A percentile compares a stretch with the other conserved stretches of the same genome.
Conservation (phyloP, 1,140 invertebrate genomes). For the Pogonomyrmex californicus region DNA sequence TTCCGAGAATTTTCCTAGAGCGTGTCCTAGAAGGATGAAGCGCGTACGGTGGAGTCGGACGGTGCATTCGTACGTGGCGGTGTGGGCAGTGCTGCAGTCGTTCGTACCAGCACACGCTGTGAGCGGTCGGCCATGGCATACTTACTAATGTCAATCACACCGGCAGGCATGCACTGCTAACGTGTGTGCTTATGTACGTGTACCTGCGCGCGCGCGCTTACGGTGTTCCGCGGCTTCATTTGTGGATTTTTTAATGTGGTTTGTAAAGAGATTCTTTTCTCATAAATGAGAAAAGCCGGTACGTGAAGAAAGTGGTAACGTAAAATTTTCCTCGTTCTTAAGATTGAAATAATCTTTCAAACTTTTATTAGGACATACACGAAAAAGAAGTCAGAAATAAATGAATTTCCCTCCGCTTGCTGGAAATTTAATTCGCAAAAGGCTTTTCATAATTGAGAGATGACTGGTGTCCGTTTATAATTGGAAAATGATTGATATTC, state of each 20-base stretch:
- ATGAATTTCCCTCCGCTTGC: not conserved
- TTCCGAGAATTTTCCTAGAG: slow-evolving; percentile 74
- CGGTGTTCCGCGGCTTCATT: slow-evolving; percentile 7
- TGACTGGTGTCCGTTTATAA: not conserved
- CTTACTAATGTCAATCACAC: slow-evolving; percentile 88
- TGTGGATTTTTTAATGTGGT: slow-evolving; percentile 5
- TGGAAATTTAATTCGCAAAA: not conserved
- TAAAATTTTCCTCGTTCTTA: not conserved
- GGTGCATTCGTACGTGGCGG: slow-evolving; percentile 74
- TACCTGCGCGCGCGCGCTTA: not conserved
- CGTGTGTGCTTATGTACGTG: slow-evolving; percentile 31
- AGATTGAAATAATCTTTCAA: not conserved
- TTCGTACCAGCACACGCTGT: slow-evolving; percentile 83
- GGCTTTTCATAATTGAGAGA: not conserved
- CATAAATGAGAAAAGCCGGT: not conserved
- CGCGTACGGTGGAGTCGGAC: slow-evolving; percentile 51
- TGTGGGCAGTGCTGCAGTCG: slow-evolving; percentile 81
- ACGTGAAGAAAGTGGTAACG: not conserved
- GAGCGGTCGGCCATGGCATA: slow-evolving; percentile 87
- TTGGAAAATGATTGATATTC: slow-evolving; percentile 11
- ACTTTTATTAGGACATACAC: not conserved
- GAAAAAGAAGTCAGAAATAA: not conserved
- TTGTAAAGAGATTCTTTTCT: not conserved
- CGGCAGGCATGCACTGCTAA: slow-evolving; percentile 80
- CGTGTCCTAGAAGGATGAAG: slow-evolving; percentile 72